Percentiles rank a stretch among this genome's conserved stretches.
Evolutionary conservation across 2,797 vertebrate genomes (phyloP).

Genomic region (Malacoraja senta): DNA sequence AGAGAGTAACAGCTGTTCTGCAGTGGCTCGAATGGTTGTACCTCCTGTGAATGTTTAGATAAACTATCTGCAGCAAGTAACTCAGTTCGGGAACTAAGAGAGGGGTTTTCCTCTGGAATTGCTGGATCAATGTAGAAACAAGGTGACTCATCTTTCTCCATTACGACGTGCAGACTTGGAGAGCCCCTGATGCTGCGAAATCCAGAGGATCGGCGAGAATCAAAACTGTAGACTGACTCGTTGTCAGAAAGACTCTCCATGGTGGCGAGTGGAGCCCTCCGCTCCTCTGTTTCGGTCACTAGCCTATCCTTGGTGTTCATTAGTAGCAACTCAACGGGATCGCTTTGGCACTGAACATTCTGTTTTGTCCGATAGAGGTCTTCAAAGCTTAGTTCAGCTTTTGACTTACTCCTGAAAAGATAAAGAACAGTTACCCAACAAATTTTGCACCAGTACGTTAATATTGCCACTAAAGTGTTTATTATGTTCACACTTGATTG

Average conservation of each 20-base stretch:
- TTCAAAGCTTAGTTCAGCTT: conserved; percentile 91
- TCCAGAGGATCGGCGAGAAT: conserved; percentile 89
- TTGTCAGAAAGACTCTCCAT: conserved; percentile 97
- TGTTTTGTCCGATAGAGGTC: conserved; percentile 89
- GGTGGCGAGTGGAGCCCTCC: conserved; percentile 83
- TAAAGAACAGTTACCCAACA: background rate
- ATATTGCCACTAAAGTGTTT: background rate
- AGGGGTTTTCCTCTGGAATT: conserved; percentile 94
- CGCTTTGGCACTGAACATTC: conserved; percentile 54
- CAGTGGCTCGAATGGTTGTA: conserved; percentile 48
- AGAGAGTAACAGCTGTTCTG: conserved; percentile 54
- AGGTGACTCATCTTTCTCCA: conserved; percentile 65
- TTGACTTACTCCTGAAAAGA: conserved; percentile 77
- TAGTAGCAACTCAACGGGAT: conserved; percentile 82
- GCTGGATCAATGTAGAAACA: conserved; percentile 81
- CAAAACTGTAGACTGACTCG: conserved; percentile 91
- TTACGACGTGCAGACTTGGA: conserved; percentile 81
- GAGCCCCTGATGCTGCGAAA: conserved; percentile 82
- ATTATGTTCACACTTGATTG: background rate
- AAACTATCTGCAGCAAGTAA: conserved; percentile 81
- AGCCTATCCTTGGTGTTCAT: conserved; percentile 84
- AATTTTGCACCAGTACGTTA: background rate
- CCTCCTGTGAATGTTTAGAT: conserved; percentile 70
- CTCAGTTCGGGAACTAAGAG: conserved; percentile 92
- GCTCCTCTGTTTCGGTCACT: conserved; percentile 79